Conservation (phyloP, 2,113 vertebrate species). For the Aspidoscelis tigris region DNA sequence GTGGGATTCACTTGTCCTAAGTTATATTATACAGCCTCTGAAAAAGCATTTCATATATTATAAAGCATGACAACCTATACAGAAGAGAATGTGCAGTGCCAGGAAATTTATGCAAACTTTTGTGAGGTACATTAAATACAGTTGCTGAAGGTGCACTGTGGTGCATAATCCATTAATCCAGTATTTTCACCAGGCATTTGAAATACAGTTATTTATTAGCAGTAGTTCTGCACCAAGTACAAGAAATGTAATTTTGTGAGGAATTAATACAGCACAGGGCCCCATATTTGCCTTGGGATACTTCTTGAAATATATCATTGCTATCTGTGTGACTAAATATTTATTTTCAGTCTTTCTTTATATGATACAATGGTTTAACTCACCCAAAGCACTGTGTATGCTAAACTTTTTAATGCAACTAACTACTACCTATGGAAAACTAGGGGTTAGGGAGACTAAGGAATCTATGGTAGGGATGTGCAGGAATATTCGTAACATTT, state of each 20-base stretch:
- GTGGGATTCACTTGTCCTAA: constrained; percentile 5
- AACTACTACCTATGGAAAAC: too few species aligned
- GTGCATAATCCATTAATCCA: constrained; percentile 21
- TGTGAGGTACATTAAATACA: background rate
- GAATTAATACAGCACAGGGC: background rate
- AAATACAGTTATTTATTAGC: constrained; percentile 11
- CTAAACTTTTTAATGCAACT: too few species aligned
- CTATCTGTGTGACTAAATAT: too few species aligned
- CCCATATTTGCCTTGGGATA: background rate
- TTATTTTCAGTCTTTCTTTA: too few species aligned
- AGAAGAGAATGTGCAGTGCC: background rate
- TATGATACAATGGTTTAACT: too few species aligned
- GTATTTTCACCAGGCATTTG: constrained; percentile 28
- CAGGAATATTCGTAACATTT: too few species aligned
- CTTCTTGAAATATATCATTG: background rate
- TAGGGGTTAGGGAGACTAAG: too few species aligned
- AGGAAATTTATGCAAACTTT: constrained; percentile 24
- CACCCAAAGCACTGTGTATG: too few species aligned
- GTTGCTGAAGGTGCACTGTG: background rate
- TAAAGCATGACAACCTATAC: constrained; percentile 4
- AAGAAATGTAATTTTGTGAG: background rate
- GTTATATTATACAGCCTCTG: constrained; percentile 10
- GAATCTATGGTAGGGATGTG: too few species aligned
- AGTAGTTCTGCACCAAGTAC: constrained; percentile 14
- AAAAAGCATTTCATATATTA: background rate